Conservation (phyloP, 2,888 invertebrate genomes). For the Thereva unica region DNA sequence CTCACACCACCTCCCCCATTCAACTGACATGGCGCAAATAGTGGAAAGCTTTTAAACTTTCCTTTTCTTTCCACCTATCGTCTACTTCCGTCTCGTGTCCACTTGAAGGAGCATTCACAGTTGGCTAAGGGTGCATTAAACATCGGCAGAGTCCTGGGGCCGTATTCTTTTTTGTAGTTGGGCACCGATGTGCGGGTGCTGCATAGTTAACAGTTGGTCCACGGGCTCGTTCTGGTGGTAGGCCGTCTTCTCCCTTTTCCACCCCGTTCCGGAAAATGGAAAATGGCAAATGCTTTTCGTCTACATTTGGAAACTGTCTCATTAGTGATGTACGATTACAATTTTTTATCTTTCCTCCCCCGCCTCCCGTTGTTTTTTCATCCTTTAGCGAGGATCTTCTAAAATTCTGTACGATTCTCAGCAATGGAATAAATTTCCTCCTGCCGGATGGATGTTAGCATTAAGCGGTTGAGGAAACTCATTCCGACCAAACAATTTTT, state of each 20-base stretch:
- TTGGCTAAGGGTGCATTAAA: constrained; percentile 10
- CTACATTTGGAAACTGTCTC: constrained; percentile 27
- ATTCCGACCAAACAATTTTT: constrained; percentile 17
- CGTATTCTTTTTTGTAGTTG: not conserved
- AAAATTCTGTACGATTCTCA: not conserved
- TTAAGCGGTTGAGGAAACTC: constrained; percentile 16
- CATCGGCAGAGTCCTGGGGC: not conserved
- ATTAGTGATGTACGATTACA: constrained; percentile 35
- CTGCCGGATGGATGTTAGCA: constrained; percentile 18
- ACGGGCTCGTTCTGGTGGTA: not conserved
- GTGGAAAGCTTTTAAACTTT: constrained; percentile 4
- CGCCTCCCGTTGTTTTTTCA: constrained; percentile 8
- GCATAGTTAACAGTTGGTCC: constrained; percentile 21
- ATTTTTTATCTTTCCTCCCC: constrained; percentile 17
- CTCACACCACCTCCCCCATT: not conserved
- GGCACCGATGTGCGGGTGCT: not conserved
- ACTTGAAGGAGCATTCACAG: constrained; percentile 23
- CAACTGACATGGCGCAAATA: not conserved
- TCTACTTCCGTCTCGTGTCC: not conserved
- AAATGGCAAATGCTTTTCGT: constrained; percentile 2
- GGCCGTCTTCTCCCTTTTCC: too few relatives aligned
- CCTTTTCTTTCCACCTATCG: not conserved
- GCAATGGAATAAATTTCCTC: constrained; percentile 14
- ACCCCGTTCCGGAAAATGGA: not conserved
- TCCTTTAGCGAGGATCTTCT: not conserved